Base-by-base conservation (phyloP, 2,797 vertebrate genomes). In the Gastrophryne carolinensis region DNA sequence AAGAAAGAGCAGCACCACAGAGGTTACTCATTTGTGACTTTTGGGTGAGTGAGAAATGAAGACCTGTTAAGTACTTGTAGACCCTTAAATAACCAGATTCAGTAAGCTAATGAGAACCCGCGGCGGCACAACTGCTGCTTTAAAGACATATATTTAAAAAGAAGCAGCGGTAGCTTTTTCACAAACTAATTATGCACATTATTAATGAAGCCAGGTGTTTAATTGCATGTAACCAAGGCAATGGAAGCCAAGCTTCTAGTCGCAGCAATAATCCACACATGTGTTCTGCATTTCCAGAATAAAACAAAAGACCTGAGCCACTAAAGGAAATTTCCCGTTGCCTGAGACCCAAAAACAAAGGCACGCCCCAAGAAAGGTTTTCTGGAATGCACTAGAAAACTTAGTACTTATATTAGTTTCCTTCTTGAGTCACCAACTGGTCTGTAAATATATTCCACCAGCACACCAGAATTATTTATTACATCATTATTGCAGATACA, bases 161-260 rank as follows among this genome's bases (percentile, higher is more conserved):
- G 35, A 56, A 56, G 15, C 52, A 39, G 66, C 66, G 54, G 66
- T 29, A 56, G 52, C 30, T 69, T 69, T 56, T 69, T 52, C 27
- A 53, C 52, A 56, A 54, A 56, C 50, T 69, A 69, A 69, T 69
- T 69, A 69, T 69, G 52, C 66, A 57, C 66, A 69, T 69, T 69
- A 69, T 69, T 69, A 69, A 69, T 69, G 66, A 69, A 69, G 52
- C 66, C 66, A 69, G 66, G 66, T 69, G 66, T 69, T 69, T 69
- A 69, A 69, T 69, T 69, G 34, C 52, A 69, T 69, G 66, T 56
- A 57, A 69, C 52, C 54, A 23, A 53, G 66, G 66, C 56, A 69
- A 69, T 69, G 66, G 52, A 57, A 54, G 52, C 66, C 44, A 41
- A 54, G 50, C 65, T 56, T 68, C 65, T 68, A 54, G 65, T 68